These are phyloP conservation scores for Oncorhynchus mykiss DNA, from an alignment of 2,113 vertebrate species.

Conservation along the genomic window DNA sequence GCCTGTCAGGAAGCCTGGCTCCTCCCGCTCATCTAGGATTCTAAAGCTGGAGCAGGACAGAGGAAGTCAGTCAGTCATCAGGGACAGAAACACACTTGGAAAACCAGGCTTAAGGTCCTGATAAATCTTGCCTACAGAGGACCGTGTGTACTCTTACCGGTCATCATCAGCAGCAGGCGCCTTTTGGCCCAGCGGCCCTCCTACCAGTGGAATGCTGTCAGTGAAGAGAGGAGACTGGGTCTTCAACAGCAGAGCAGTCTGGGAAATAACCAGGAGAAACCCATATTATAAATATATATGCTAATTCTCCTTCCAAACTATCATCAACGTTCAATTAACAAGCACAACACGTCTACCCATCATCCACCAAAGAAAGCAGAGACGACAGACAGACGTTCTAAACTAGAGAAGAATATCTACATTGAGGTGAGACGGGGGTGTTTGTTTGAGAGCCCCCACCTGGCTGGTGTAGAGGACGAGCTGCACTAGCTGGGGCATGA, in stretches of 20 bases:
- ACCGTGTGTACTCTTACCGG: constrained; percentile 60
- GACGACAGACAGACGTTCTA: background rate
- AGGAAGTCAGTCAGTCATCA: background rate
- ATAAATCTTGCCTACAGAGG: background rate
- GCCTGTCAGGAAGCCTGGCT: constrained; percentile 95
- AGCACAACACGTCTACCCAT: background rate
- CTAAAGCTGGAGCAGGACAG: constrained; percentile 61
- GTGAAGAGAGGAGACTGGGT: constrained; percentile 90
- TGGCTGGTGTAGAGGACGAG: constrained; percentile 97
- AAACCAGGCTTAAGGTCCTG: background rate
- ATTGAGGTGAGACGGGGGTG: background rate
- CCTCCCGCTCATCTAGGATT: constrained; percentile 94
- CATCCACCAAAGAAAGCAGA: constrained; percentile 1
- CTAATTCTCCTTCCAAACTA: background rate
- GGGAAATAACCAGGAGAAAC: constrained; percentile 44
- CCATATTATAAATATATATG: constrained; percentile 7
- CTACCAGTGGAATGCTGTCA: constrained; percentile 74
- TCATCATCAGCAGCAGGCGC: constrained; percentile 70
- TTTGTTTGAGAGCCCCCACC: constrained; percentile 61
- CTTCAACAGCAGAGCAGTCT: constrained; percentile 96
- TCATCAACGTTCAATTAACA: constrained; percentile 1
- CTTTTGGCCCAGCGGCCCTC: constrained; percentile 78
- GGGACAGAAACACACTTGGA: background rate
- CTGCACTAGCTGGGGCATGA: constrained; percentile 97
- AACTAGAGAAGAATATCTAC: too few species aligned